These are phyloP conservation scores for Aplocera efformata DNA, from an alignment of 2,888 invertebrate genomes.

Conservation along the genomic window DNA sequence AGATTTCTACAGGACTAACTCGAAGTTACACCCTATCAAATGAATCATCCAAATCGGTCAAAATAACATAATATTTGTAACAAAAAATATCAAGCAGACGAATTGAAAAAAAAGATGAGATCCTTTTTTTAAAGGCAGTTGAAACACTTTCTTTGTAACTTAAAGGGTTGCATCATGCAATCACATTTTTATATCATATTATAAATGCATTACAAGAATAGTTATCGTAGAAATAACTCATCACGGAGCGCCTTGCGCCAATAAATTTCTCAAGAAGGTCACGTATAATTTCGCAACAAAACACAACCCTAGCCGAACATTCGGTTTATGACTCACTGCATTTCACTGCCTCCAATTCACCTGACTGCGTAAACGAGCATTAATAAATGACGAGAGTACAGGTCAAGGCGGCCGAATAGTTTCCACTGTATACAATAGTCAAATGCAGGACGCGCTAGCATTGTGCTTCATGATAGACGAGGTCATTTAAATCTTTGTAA, in stretches of 20 bases:
- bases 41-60: no score
- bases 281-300: conserved; percentile 16
- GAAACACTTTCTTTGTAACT: no score
- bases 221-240: not conserved
- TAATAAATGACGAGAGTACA: conserved; percentile 14
- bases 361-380: not conserved
- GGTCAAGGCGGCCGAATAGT: conserved; percentile 50
- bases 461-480: conserved; percentile 21
- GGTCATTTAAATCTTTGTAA: conserved; percentile 21
- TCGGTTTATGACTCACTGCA: conserved; percentile 13
- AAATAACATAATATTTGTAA: no score
- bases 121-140: no score
- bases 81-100: no score
- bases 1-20: no score
- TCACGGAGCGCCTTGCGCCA: conserved; percentile 6
- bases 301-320: conserved; percentile 7
- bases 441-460: conserved; percentile 40
- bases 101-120: no score
- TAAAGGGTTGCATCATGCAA: no score
- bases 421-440: conserved; percentile 44
- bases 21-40: no score
- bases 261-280: conserved; percentile 10
- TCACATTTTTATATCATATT: no score
- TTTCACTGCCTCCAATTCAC: not conserved
- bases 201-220: not conserved